A percentile compares a stretch with the other conserved stretches of the same genome.
Evolutionary conservation across 2,888 invertebrate species (phyloP).

Genomic region (Xanthostigma xanthostigma): DNA sequence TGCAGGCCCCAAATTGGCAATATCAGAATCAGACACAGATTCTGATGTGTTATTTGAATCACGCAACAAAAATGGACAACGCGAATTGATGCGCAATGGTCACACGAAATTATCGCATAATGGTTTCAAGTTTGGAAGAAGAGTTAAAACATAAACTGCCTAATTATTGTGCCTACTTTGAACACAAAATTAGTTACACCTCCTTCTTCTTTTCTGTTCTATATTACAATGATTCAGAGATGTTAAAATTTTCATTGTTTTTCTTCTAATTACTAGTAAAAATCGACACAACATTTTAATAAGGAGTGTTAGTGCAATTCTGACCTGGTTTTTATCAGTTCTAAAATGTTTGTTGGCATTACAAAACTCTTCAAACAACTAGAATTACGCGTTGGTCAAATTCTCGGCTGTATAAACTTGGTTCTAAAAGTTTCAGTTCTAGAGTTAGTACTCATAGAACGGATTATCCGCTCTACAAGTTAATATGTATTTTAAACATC

Average conservation of each 20-base stretch:
- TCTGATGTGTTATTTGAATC: conserved; percentile 75
- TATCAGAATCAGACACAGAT: conserved; percentile 68
- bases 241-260: not conserved
- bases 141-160: conserved; percentile 34
- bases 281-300: no score
- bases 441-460: no score
- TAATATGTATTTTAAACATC: no score
- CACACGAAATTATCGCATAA: conserved; percentile 35
- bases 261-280: no score
- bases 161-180: conserved; percentile 1
- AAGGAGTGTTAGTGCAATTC: no score
- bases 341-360: no score
- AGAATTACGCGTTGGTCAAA: no score
- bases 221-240: not conserved
- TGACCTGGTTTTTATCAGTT: no score
- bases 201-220: conserved; percentile 36
- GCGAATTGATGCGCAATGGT: conserved; percentile 41
- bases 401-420: no score
- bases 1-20: conserved; percentile 41
- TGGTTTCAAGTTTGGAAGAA: conserved; percentile 35
- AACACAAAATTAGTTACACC: conserved; percentile 22
- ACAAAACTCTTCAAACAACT: no score
- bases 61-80: conserved; percentile 36
- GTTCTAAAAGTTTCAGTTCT: no score
- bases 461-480: no score